Conservation (phyloP, 2,113 vertebrate genomes). For the Protobothrops flavoviridis region DNA sequence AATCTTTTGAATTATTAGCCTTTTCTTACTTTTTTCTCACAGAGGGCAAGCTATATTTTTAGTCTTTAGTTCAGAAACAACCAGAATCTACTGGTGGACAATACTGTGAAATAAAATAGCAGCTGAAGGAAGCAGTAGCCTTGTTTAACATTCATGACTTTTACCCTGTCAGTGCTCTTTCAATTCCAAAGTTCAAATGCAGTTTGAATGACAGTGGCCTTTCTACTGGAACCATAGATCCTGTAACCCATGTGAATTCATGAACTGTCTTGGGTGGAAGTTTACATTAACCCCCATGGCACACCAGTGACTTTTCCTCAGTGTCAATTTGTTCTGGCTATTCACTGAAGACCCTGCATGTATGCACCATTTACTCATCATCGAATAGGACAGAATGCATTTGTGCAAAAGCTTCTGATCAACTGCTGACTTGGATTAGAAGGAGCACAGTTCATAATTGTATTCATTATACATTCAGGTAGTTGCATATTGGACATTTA, state of each 20-base stretch:
- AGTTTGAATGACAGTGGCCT: conserved; percentile 34
- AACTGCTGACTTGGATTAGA: background rate
- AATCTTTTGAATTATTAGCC: background rate
- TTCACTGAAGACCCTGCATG: background rate
- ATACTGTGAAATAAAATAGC: conserved; percentile 12
- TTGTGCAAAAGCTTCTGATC: background rate
- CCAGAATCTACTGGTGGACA: conserved; percentile 16
- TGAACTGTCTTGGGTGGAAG: conserved; percentile 2
- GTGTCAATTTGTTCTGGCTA: background rate
- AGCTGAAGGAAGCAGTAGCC: background rate
- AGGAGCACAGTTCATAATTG: background rate
- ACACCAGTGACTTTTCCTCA: background rate
- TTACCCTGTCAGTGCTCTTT: conserved; percentile 15
- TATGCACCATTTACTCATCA: background rate
- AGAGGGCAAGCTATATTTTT: background rate
- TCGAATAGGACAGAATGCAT: background rate
- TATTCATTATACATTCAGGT: background rate
- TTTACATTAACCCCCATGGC: conserved; percentile 1
- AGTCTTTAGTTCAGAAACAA: conserved; percentile 2
- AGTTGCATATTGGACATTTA: background rate
- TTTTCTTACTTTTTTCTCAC: background rate
- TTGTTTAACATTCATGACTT: conserved; percentile 25
- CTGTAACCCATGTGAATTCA: conserved; percentile 27
- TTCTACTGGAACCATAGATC: conserved; percentile 23
- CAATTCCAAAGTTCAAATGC: conserved; percentile 33